phyloP scores from a whole-genome alignment of 2,888 invertebrate genomes.

The Melinaea marsaeus region DNA sequence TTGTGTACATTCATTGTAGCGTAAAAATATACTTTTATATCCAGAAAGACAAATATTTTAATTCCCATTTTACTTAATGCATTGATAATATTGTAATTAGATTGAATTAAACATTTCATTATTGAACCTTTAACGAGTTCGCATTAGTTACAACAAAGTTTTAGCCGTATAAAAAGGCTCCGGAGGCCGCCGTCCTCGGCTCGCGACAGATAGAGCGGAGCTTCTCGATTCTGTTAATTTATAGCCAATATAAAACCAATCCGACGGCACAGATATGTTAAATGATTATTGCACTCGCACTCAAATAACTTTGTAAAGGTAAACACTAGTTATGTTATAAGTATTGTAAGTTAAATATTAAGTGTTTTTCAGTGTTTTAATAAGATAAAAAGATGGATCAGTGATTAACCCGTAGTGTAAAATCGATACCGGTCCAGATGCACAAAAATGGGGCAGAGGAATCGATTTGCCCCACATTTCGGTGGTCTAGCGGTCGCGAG shows the following conservation, averaged over 20 bases:
- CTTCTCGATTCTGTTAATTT: conserved; percentile 41
- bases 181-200: conserved; percentile 14
- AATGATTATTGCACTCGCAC: conserved; percentile 57
- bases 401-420: conserved; percentile 39
- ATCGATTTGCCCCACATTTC: conserved; percentile 78
- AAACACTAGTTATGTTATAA: conserved; percentile 36
- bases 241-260: conserved; percentile 63
- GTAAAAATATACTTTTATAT: too few species aligned
- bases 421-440: conserved; percentile 77
- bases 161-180: conserved; percentile 21
- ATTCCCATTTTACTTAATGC: too few species aligned
- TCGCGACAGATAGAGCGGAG: conserved; percentile 17
- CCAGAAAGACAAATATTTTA: too few species aligned
- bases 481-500: conserved; percentile 71
- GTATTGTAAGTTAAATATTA: conserved; percentile 31
- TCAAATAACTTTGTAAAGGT: conserved; percentile 36
- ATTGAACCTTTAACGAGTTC: neutral
- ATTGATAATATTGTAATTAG: too few species aligned
- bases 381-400: conserved; percentile 20
- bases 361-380: conserved; percentile 17
- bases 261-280: conserved; percentile 55
- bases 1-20: too few species aligned
- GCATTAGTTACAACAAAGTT: conserved; percentile 21
- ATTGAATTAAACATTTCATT: neutral
- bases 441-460: conserved; percentile 75